Conservation (phyloP, 2,113 vertebrate genomes). For the Chaetorhynchus papuensis region DNA sequence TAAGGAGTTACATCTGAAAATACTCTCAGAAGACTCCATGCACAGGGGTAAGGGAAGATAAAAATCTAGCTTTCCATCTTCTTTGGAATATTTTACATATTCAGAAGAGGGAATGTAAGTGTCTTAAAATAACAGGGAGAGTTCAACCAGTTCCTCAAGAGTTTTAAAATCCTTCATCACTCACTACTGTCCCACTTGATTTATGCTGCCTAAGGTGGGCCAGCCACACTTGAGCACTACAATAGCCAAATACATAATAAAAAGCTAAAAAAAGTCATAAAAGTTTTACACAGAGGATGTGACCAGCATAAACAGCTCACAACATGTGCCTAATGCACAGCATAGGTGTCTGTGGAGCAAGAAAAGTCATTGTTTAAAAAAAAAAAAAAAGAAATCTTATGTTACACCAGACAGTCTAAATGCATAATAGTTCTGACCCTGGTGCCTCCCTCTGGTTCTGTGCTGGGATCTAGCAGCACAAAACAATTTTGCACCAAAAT, state of each 20-base stretch:
- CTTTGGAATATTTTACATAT: background rate
- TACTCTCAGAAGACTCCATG: background rate
- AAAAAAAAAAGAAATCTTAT: background rate
- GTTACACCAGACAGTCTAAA: background rate
- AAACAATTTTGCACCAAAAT: background rate
- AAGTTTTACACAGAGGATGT: slow-evolving; percentile 33
- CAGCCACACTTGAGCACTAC: background rate
- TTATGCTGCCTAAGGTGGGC: background rate
- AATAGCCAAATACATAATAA: slow-evolving; percentile 10
- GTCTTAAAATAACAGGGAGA: background rate
- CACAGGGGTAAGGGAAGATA: background rate
- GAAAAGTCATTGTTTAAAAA: background rate
- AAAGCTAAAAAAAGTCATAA: slow-evolving; percentile 15
- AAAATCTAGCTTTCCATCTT: background rate
- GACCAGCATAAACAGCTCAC: slow-evolving; percentile 16
- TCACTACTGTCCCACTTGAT: slow-evolving; percentile 35
- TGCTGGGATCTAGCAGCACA: background rate
- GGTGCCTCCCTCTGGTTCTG: background rate
- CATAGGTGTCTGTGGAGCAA: background rate
- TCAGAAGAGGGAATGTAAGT: background rate
- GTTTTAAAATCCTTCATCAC: slow-evolving; percentile 44
- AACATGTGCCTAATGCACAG: background rate
- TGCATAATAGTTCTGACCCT: background rate
- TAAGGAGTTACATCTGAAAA: background rate
- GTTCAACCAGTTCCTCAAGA: background rate